A percentile compares a stretch with the other conserved stretches of the same genome.
Conservation (phyloP, 2,888 invertebrate species). For the Hemistola chrysoprasaria region DNA sequence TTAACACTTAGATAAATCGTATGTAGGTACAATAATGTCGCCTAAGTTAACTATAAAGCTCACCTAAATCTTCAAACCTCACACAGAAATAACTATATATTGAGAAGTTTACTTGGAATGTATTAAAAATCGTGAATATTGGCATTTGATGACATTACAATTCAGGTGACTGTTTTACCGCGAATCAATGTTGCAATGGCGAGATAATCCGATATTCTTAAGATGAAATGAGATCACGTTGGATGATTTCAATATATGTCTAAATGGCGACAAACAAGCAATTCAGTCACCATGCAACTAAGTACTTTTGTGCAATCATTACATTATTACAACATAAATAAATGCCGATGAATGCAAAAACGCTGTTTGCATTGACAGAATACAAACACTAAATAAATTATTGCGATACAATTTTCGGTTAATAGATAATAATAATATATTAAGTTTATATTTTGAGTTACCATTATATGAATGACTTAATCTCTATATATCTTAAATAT, state of each 20-base stretch:
- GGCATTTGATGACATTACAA: slow-evolving; percentile 55
- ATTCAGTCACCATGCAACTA: slow-evolving; percentile 60
- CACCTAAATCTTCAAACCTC: slow-evolving; percentile 62
- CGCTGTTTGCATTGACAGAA: slow-evolving; percentile 54
- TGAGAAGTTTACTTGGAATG: slow-evolving; percentile 73
- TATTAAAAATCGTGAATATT: slow-evolving; percentile 51
- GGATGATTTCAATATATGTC: slow-evolving; percentile 52
- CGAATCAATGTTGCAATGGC: slow-evolving; percentile 46
- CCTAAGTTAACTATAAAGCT: slow-evolving; percentile 73
- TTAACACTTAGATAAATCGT: slow-evolving; percentile 61
- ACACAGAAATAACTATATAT: slow-evolving; percentile 60
- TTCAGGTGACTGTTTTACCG: slow-evolving; percentile 42
- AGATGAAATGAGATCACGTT: slow-evolving; percentile 75
- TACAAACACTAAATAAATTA: slow-evolving; percentile 54
- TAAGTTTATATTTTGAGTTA: slow-evolving; percentile 49
- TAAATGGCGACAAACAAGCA: slow-evolving; percentile 46
- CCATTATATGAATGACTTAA: slow-evolving; percentile 47
- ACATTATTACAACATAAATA: slow-evolving; percentile 56
- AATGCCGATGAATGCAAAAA: slow-evolving; percentile 64
- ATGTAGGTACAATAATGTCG: slow-evolving; percentile 48
- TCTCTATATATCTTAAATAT: slow-evolving; percentile 58
- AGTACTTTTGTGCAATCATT: slow-evolving; percentile 79
- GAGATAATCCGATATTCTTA: slow-evolving; percentile 55
- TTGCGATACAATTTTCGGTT: slow-evolving; percentile 51
- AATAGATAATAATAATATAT: slow-evolving; percentile 44